phyloP scores from a whole-genome alignment of 1,140 invertebrate genomes.

The Zaprionus ornatus region DNA sequence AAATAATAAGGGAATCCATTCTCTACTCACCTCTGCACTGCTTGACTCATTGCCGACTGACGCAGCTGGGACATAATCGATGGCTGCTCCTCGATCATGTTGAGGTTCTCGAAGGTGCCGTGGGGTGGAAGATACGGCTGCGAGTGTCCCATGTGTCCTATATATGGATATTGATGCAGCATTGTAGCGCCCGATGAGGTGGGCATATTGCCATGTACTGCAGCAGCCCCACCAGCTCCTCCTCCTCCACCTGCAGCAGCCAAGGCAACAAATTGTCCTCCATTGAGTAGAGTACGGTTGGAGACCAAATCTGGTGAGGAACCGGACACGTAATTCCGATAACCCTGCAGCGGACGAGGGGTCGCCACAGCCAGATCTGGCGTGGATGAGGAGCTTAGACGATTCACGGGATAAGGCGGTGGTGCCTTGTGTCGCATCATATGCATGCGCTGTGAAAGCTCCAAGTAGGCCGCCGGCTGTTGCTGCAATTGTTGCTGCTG shows the following conservation, averaged over 20 bases:
- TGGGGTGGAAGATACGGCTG: conserved; percentile 86
- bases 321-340: conserved; percentile 87
- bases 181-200: conserved; percentile 74
- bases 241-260: conserved; percentile 29
- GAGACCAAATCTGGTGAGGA: conserved; percentile 92
- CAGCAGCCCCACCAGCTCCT: not conserved
- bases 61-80: conserved; percentile 83
- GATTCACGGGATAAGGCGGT: conserved; percentile 90
- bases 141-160: conserved; percentile 84
- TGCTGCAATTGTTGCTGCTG: conserved; percentile 48
- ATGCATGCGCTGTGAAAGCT: conserved; percentile 84
- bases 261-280: conserved; percentile 58
- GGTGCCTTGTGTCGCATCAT: conserved; percentile 91
- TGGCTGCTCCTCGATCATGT: conserved; percentile 84
- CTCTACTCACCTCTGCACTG: conserved; percentile 56
- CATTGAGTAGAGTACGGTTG: conserved; percentile 86
- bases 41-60: conserved; percentile 75
- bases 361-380: conserved; percentile 91
- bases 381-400: conserved; percentile 90
- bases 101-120: conserved; percentile 89
- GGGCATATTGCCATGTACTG: conserved; percentile 59
- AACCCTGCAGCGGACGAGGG: conserved; percentile 84
- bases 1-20: not conserved
- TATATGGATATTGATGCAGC: conserved; percentile 78
- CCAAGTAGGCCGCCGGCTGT: conserved; percentile 65